Percentiles rank a stretch among this genome's conserved stretches.
phyloP scores from a whole-genome alignment of 1,140 invertebrate genomes.

The Zaprionus ornatus region DNA sequence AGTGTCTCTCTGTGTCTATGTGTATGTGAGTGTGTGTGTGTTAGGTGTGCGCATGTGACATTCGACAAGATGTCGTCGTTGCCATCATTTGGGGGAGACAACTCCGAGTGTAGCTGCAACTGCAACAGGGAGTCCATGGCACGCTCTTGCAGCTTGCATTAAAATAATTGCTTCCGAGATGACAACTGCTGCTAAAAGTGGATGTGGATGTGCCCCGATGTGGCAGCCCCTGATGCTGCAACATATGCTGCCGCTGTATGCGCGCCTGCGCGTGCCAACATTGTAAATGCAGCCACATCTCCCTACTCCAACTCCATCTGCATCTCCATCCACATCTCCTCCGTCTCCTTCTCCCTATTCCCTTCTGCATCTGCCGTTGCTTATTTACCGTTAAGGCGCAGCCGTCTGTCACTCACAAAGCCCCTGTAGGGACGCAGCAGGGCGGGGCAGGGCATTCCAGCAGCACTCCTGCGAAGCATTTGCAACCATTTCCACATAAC shows the following conservation, averaged over 20 bases:
- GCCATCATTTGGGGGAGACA: background rate
- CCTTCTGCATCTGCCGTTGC: conserved; percentile 50
- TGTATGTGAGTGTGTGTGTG: background rate
- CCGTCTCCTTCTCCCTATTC: background rate
- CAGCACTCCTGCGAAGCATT: conserved; percentile 75
- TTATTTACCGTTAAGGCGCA: conserved; percentile 77
- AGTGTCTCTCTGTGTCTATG: background rate
- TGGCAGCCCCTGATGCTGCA: conserved; percentile 40
- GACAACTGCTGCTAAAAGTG: conserved; percentile 76
- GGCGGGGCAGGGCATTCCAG: conserved; percentile 59
- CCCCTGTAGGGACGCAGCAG: conserved; percentile 19
- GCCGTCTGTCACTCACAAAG: conserved; percentile 67
- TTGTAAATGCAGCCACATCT: conserved; percentile 57
- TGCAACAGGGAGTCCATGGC: conserved; percentile 29
- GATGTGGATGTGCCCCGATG: conserved; percentile 21
- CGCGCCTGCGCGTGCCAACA: conserved; percentile 80
- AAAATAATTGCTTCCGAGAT: conserved; percentile 83
- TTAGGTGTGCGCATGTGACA: conserved; percentile 34
- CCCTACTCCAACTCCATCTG: background rate
- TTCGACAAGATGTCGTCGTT: conserved; percentile 45
- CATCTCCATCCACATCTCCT: background rate
- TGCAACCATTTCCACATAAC: conserved; percentile 40
- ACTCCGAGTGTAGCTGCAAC: background rate
- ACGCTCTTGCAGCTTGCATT: conserved; percentile 64
- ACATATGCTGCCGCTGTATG: conserved; percentile 61